phyloP scores from a whole-genome alignment of 2,797 vertebrate species.

The Clarias fuscus region DNA sequence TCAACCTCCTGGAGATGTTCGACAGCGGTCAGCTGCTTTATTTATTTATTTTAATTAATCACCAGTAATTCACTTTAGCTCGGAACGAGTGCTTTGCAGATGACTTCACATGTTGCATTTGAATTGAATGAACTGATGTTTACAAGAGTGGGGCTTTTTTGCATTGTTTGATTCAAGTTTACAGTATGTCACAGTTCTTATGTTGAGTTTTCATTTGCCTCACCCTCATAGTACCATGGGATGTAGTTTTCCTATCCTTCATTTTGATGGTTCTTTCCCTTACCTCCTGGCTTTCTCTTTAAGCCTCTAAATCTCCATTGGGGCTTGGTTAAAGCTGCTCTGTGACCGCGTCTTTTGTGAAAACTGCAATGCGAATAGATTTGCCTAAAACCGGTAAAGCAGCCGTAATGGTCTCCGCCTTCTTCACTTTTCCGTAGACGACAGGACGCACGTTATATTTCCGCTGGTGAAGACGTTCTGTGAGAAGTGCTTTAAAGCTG shows the following conservation, averaged over 20 bases:
- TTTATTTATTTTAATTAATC: neutral
- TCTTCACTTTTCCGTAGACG: constrained; percentile 75
- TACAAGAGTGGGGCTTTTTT: neutral
- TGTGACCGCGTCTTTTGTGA: neutral
- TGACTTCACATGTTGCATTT: neutral
- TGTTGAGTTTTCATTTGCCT: neutral
- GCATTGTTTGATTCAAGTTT: neutral
- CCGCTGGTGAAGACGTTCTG: constrained; percentile 92
- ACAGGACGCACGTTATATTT: constrained; percentile 86
- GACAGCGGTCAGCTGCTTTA: constrained; percentile 77
- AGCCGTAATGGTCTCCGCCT: constrained; percentile 17
- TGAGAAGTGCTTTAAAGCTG: constrained; percentile 87
- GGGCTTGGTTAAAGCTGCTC: neutral
- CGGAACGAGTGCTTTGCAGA: too few relatives aligned
- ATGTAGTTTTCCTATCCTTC: neutral
- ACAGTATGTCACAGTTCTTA: neutral
- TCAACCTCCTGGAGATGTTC: constrained; percentile 87
- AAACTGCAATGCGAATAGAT: too few relatives aligned
- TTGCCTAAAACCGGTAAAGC: neutral
- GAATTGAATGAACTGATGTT: neutral
- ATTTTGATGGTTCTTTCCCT: neutral
- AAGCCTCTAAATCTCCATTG: neutral
- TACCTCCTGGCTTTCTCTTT: neutral
- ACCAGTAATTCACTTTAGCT: too few relatives aligned
- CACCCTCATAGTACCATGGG: neutral